These are phyloP conservation scores for Temnothorax ravouxi DNA, from an alignment of 2,888 invertebrate genomes.

Conservation along the genomic window DNA sequence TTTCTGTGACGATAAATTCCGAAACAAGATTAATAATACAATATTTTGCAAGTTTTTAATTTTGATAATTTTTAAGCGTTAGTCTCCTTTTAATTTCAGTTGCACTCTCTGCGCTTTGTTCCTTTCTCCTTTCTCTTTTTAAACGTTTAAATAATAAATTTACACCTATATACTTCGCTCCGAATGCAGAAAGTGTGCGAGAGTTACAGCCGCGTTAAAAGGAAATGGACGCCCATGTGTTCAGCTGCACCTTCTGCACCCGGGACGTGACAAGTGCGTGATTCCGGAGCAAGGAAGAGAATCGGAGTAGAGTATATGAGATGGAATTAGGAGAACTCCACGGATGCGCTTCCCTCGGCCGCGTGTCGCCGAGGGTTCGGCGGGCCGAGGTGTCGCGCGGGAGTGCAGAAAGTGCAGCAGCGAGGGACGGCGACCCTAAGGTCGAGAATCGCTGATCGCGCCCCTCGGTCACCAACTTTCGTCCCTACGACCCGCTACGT, in stretches of 20 bases:
- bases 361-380: not conserved
- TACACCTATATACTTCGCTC: not conserved
- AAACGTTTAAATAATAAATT: not conserved
- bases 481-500: slow-evolving; percentile 73
- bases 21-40: no score
- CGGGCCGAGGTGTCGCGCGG: not conserved
- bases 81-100: not conserved
- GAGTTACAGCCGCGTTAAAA: not conserved
- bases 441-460: slow-evolving; percentile 80
- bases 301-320: not conserved
- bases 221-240: not conserved
- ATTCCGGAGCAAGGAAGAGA: not conserved
- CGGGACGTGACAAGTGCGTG: not conserved
- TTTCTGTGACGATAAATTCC: not conserved
- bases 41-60: not conserved
- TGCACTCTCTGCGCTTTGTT: slow-evolving; percentile 3
- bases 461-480: slow-evolving; percentile 75
- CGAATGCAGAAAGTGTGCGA: not conserved
- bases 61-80: not conserved
- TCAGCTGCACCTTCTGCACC: not conserved
- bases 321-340: not conserved
- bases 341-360: not conserved
- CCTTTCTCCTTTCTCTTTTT: not conserved
- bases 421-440: slow-evolving; percentile 50
- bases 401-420: slow-evolving; percentile 19